Base-by-base conservation (phyloP, 2,888 invertebrate genomes). In the Allygus modestus region DNA sequence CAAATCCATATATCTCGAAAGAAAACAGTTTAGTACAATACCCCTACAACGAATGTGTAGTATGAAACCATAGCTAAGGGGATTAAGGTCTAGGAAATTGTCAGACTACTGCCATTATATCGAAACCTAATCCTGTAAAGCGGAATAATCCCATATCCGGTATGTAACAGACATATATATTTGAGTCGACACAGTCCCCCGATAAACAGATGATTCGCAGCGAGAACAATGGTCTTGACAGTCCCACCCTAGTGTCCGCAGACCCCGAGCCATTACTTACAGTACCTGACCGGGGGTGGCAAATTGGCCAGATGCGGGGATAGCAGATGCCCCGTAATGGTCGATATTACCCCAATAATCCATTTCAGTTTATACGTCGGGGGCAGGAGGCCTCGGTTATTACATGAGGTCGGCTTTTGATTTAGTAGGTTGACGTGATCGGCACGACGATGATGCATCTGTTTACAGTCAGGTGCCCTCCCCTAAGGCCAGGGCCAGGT, bases 281-380 rank as follows among this genome's bases (percentile, higher is more conserved):
- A 69, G 31, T 71, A 71, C 71, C 71, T 71, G 69, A 61, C 61
- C 61, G 69, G 69, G 71, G 71, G 33, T 71, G 71, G 71, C 71
- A 71, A 71, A 71, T 71, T 71, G 71, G 71, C 71, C 71, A 71
- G 71, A 71, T 71, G 71, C 71, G 37, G 41, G 71, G 71, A n/a
- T n/a, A 23, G 41, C 71, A 71, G 71, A 71, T 71, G 71, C 71
- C 71, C 71, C 11, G 71, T 71, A 71, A 71, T 71, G 71, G 71
- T 23, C 71, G 71, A 71, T 71, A 71, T 71, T 71, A 71, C 71
- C 71, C 71, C 71, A 71, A 71, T 71, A 71, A 71, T 71, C 71
- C 71, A 71, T 71, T 71, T 71, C 71, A 11, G 71, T 71, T 20
- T 26, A 61, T 61, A 69, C 33, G 69, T 33, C 69, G 69, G 20